A percentile compares a stretch with the other conserved stretches of the same genome.
Conservation (phyloP, 2,888 invertebrate genomes). For the Chymomyza procnemis region DNA sequence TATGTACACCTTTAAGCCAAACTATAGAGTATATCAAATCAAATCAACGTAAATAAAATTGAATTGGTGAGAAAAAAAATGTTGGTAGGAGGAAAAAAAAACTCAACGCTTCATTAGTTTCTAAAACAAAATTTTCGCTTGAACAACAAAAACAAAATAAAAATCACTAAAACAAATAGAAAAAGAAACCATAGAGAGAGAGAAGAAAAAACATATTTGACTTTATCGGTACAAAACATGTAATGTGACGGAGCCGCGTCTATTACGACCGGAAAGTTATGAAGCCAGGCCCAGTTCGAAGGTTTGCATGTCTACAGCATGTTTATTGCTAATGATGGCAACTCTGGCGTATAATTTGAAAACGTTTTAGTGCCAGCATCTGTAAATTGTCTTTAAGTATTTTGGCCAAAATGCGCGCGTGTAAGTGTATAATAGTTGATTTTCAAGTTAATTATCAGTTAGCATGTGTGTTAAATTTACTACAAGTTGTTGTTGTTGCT, state of each 20-base stretch:
- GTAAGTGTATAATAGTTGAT: constrained; percentile 48
- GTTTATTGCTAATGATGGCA: background rate
- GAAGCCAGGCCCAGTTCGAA: background rate
- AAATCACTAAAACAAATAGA: background rate
- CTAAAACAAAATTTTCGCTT: constrained; percentile 25
- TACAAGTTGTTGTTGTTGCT: background rate
- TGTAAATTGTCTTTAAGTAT: constrained; percentile 3
- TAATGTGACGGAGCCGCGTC: background rate
- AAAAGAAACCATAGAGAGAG: background rate
- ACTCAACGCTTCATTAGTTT: constrained; percentile 60
- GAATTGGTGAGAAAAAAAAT: constrained; percentile 15
- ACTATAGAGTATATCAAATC: background rate
- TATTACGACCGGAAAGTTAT: background rate
- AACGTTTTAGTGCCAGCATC: background rate
- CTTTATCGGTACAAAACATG: background rate
- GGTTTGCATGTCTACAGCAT: background rate
- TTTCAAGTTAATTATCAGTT: constrained; percentile 69
- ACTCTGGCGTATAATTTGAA: background rate
- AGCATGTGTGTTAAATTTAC: constrained; percentile 60
- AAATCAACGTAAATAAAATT: constrained; percentile 2
- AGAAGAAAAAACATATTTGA: background rate
- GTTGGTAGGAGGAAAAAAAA: constrained; percentile 20
- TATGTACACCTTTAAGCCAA: background rate
- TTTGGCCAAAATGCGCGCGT: constrained; percentile 35
- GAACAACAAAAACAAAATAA: background rate